Evolutionary conservation across 2,797 vertebrate species (phyloP), one percentile per base, ranked within the genome.

Genomic region (Ptychobarbus kaznakovi): DNA sequence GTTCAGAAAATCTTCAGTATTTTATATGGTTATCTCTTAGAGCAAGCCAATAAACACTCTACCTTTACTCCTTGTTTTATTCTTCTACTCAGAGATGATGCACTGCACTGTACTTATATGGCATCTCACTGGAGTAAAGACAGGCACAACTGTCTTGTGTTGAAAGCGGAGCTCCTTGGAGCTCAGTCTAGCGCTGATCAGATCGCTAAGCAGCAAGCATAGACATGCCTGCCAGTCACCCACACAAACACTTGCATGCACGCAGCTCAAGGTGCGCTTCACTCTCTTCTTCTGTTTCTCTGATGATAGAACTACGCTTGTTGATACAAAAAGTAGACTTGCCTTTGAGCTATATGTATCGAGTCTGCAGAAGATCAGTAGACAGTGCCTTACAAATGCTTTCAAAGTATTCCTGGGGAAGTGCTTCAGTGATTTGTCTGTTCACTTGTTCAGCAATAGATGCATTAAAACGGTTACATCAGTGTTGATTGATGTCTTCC

Each of bases 321-420:
- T 35, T 83, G 53, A 69, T 15, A 80, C 32, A 18, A 87, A n/a
- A 74, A 40, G 42, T 69, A 83, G 56, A 78, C 18, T 80, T 22
- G 44, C 28, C 46, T 83, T 76, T 70, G 28, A 82, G 73, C 12
- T 40, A 49, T 76, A 65, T 58, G 20, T 25, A 79, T 80, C 22
- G 9, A 49, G 38, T 49, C 56, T 28, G 58, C 69, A 58, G 38
- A 81, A 68, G 42, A 79, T 22, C 22, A 16, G 7, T 53, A 32
- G 20, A 65, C 38, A 44, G 44, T 73, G 13, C 13, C 20, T 51
- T 51, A 56, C 53, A 69, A 78, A 72, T 20, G 6, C 8, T 82
- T 83, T 86, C 35, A 32, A 65, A 61, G 42, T 53, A 11, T 51
- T 69, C n/a, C n/a, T 18, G 42, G 15, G 11, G 22, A 68, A 25